Evolutionary conservation across 2,113 vertebrate species (phyloP), one percentile per base, ranked within the genome.

Genomic region (Vanacampus margaritifer): DNA sequence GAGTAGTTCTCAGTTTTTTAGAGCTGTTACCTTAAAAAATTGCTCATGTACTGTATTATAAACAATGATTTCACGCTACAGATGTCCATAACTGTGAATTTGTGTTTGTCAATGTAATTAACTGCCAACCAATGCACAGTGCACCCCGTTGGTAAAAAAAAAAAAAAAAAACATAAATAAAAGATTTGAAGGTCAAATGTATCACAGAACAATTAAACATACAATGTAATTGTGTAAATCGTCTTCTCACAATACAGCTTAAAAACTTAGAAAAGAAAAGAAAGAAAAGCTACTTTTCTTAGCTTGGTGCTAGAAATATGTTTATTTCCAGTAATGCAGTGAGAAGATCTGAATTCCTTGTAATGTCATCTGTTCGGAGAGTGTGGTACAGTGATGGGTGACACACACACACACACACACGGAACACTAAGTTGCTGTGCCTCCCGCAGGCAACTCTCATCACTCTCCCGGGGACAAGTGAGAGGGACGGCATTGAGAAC

Each of bases 381-480:
- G 28, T 2, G 7, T 23, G 21, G 37, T 56, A 53, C 26, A 12
- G 43, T 75, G 60, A 43, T 50, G 32, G 48, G 12, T 64, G n/a
- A 57, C 13, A 24, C 43, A 24, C 26, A n/a, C 16, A 11, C 21
- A 26, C 4, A 4, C 64, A 36, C 58, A 63, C 54, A 24, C 65
- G 35, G 58, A 76, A 71, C 67, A 72, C 61, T 61, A 73, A 72
- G 73, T 67, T 73, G 62, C 68, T 59, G 61, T 19, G 24, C 65
- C 59, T 81, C 80, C 83, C 67, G 53, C 72, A 72, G 86, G 79
- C 81, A 73, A 70, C 85, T 69, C 82, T 86, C 85, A 83, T 89
- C 83, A 79, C 74, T 89, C 88, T 88, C 81, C 78, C 56, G 80
- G 84, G 85, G 81, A 87, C 83, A 80, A 72, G 71, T 70, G 76